Conservation (phyloP, 92 coral and sea anemone genomes). For the Galaxea fascicularis region DNA sequence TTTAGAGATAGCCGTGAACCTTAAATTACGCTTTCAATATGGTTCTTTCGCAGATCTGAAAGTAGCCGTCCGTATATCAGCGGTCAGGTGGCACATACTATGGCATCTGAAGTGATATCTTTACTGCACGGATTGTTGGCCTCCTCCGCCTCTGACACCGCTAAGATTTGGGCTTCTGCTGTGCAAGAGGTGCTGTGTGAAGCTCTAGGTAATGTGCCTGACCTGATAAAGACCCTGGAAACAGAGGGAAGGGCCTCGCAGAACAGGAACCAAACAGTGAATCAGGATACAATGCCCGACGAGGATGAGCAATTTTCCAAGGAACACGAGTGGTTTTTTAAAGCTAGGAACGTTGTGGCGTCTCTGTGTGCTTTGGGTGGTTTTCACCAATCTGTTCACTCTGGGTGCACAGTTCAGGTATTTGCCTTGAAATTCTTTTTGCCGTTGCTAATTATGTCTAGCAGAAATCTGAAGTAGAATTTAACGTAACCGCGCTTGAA, state of each 20-base stretch:
- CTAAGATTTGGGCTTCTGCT: conserved; percentile 87
- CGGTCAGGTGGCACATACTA: conserved; percentile 93
- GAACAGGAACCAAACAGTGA: conserved; percentile 7
- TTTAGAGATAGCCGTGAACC: not conserved
- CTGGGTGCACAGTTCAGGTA: conserved; percentile 89
- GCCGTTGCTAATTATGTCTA: not conserved
- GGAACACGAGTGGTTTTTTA: conserved; percentile 69
- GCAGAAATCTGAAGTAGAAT: too few relatives aligned
- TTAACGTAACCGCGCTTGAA: too few relatives aligned
- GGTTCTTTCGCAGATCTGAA: conserved; percentile 60
- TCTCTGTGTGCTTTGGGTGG: conserved; percentile 96
- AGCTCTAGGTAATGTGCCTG: conserved; percentile 77
- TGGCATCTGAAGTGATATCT: conserved; percentile 98
- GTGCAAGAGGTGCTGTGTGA: conserved; percentile 84
- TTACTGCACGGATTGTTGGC: conserved; percentile 79
- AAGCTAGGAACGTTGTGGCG: conserved; percentile 90
- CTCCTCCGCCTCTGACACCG: conserved; percentile 67
- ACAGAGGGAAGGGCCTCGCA: conserved; percentile 63
- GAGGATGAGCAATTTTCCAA: conserved; percentile 49
- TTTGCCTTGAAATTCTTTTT: not conserved
- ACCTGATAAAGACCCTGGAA: conserved; percentile 71
- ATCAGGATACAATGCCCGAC: conserved; percentile 24
- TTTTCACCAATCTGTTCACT: conserved; percentile 75
- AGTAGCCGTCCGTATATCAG: conserved; percentile 90
- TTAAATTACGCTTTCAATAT: too few relatives aligned